Conservation (phyloP, 2,797 vertebrate species). For the Simalia tracyae region DNA sequence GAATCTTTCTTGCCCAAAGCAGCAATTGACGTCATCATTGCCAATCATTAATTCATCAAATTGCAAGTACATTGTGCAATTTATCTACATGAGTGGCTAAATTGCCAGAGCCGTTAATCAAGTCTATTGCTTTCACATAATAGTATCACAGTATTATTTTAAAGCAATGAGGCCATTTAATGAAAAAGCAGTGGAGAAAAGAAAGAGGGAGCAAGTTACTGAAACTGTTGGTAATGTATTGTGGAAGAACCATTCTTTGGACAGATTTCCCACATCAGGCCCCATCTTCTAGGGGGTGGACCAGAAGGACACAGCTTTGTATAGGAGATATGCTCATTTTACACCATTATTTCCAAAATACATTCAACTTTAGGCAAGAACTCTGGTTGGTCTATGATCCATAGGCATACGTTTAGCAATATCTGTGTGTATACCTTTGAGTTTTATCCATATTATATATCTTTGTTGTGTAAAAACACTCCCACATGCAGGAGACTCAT, state of each 20-base stretch:
- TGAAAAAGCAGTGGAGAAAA: background rate
- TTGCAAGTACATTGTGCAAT: constrained; percentile 21
- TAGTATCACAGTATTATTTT: background rate
- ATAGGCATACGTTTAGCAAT: background rate
- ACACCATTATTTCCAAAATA: background rate
- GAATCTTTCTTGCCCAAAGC: constrained; percentile 18
- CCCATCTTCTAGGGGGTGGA: background rate
- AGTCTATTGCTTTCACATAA: constrained; percentile 34
- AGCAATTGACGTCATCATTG: constrained; percentile 33
- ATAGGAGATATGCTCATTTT: background rate
- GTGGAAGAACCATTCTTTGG: background rate
- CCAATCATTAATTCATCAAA: constrained; percentile 37
- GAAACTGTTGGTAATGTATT: background rate
- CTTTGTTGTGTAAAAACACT: background rate
- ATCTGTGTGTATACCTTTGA: background rate
- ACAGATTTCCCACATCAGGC: background rate
- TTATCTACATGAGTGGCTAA: constrained; percentile 15
- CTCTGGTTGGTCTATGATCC: background rate
- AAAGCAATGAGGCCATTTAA: background rate
- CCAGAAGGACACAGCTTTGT: background rate
- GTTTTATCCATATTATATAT: background rate
- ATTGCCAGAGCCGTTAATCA: constrained; percentile 17
- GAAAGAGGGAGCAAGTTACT: background rate
- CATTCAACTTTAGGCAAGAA: background rate
- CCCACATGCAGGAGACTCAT: background rate